These are phyloP conservation scores for Eonycteris spelaea DNA, from an alignment of 2,113 vertebrate species.

Conservation along the genomic window DNA sequence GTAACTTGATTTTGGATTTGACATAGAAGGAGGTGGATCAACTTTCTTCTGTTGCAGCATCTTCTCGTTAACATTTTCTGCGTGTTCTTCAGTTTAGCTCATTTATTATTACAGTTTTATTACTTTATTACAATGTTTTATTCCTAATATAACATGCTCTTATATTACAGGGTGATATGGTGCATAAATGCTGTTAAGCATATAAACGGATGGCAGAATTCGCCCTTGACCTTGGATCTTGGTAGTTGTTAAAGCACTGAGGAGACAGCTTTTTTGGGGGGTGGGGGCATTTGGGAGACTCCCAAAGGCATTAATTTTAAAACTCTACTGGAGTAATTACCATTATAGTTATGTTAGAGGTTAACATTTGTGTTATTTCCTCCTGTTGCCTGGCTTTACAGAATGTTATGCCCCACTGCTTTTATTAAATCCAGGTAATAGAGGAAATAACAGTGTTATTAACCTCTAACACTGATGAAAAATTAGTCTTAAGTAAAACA, in stretches of 20 bases:
- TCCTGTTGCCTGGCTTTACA: constrained; percentile 78
- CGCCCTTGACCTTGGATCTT: constrained; percentile 44
- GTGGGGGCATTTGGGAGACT: constrained; percentile 66
- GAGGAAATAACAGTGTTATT: constrained; percentile 84
- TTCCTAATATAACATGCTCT: background rate
- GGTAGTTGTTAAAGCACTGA: constrained; percentile 55
- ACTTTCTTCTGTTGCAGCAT: background rate
- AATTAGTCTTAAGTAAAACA: constrained; percentile 76
- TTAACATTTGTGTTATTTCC: constrained; percentile 82
- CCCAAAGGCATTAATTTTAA: constrained; percentile 79
- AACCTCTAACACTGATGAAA: constrained; percentile 83
- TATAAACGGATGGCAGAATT: background rate
- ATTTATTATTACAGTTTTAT: constrained; percentile 4
- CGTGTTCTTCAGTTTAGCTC: background rate
- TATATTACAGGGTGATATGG: background rate
- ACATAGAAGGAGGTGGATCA: background rate
- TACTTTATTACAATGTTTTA: background rate
- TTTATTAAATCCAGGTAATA: constrained; percentile 82
- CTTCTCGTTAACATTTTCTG: constrained; percentile 24
- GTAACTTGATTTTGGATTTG: background rate
- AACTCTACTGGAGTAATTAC: constrained; percentile 78
- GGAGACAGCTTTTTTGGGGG: constrained; percentile 1
- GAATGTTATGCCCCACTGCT: constrained; percentile 80
- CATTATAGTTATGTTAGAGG: constrained; percentile 81
- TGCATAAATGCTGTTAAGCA: background rate